A percentile compares a stretch with the other conserved stretches of the same genome.
Conservation (phyloP, 2,113 vertebrate genomes). For the Perccottus glenii region DNA sequence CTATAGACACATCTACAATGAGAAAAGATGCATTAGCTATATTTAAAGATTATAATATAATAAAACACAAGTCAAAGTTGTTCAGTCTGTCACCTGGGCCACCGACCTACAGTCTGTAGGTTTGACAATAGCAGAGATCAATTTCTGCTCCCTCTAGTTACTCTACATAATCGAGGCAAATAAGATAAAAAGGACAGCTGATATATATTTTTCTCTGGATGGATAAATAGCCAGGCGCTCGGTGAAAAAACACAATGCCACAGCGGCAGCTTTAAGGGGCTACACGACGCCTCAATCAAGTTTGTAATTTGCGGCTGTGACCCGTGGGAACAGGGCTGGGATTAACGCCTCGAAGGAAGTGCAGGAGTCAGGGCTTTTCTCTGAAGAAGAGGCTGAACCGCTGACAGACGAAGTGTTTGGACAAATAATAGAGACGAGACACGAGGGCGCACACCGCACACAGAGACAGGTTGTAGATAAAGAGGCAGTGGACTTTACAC, state of each 20-base stretch:
- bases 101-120: no score
- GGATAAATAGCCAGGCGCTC: background rate
- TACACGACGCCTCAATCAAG: background rate
- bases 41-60: no score
- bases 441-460: conserved; percentile 1
- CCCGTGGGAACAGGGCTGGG: conserved; percentile 28
- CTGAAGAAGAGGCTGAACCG: conserved; percentile 25
- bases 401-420: conserved; percentile 29
- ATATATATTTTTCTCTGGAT: no score
- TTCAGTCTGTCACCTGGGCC: no score
- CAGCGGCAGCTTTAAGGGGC: conserved; percentile 9
- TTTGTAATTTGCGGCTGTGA: conserved; percentile 27
- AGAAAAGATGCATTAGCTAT: no score
- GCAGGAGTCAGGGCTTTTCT: conserved; percentile 48
- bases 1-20: no score
- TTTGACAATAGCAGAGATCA: no score
- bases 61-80: no score
- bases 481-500: no score
- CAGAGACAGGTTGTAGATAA: background rate
- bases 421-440: conserved; percentile 17
- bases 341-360: conserved; percentile 37
- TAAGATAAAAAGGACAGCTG: no score
- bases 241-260: background rate
- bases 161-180: no score
- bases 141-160: no score